These are phyloP conservation scores for Dioctria rufipes DNA, from an alignment of 2,888 invertebrate species.

Conservation along the genomic window DNA sequence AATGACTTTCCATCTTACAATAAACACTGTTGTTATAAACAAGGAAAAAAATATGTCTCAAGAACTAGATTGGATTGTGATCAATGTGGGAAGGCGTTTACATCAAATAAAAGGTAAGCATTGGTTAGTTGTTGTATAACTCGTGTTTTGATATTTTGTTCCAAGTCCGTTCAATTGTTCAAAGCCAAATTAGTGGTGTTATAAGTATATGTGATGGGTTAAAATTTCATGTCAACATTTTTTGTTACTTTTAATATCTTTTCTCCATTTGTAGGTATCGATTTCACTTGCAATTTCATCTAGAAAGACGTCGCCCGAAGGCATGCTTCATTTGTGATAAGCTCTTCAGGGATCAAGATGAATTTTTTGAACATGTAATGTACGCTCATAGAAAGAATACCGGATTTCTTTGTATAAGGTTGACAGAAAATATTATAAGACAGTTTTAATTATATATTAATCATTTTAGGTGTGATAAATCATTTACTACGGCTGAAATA, in stretches of 20 bases:
- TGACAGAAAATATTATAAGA: not conserved
- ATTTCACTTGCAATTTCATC: constrained; percentile 69
- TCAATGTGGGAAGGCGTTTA: constrained; percentile 65
- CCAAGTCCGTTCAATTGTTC: too few relatives aligned
- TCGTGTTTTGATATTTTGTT: not conserved
- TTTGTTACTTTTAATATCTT: not conserved
- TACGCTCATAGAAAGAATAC: constrained; percentile 66
- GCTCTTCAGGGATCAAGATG: constrained; percentile 64
- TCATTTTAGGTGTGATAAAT: constrained; percentile 66
- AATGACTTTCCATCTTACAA: constrained; percentile 66
- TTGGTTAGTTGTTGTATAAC: not conserved
- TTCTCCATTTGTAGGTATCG: constrained; percentile 63
- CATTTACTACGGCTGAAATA: constrained; percentile 60
- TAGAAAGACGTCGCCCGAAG: constrained; percentile 66
- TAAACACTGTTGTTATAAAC: constrained; percentile 67
- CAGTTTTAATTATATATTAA: not conserved
- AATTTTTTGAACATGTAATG: constrained; percentile 68
- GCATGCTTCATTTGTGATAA: constrained; percentile 67
- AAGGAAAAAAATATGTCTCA: constrained; percentile 61
- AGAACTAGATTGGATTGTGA: constrained; percentile 64
- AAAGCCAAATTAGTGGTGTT: too few relatives aligned
- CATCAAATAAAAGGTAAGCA: constrained; percentile 67
- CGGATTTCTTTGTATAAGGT: constrained; percentile 64
- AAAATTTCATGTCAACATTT: too few relatives aligned
- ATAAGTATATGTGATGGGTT: too few relatives aligned